These are phyloP conservation scores for Tipula unca DNA, from an alignment of 2,888 invertebrate genomes.

Conservation along the genomic window DNA sequence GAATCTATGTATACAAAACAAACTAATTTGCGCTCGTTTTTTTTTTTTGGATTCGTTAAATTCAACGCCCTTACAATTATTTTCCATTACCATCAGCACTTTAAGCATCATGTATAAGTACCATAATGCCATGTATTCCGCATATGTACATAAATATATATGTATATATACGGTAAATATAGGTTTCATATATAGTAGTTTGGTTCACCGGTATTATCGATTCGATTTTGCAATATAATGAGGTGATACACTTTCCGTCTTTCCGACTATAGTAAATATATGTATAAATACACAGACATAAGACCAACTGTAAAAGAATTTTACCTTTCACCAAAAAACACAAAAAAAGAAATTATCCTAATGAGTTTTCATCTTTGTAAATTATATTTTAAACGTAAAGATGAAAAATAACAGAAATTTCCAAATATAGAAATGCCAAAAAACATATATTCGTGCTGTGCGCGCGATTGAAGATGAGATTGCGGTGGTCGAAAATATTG, in stretches of 20 bases:
- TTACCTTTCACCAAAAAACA: not conserved
- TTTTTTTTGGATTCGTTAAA: not conserved
- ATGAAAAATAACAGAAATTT: not conserved
- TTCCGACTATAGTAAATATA: not conserved
- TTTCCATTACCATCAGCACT: not conserved
- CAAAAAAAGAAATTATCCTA: not conserved
- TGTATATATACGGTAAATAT: not conserved
- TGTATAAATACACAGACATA: not conserved
- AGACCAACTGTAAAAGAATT: not conserved
- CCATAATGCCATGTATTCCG: not conserved
- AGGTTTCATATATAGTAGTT: not conserved
- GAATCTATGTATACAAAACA: not conserved
- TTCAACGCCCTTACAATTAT: not conserved
- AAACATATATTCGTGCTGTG: not conserved
- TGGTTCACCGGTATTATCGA: not conserved
- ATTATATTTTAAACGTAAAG: not conserved
- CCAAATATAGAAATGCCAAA: not conserved
- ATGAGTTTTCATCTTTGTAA: not conserved
- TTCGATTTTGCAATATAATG: not conserved
- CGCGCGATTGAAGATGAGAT: not conserved
- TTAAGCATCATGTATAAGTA: not conserved
- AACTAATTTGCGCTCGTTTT: not conserved
- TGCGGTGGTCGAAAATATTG: not conserved
- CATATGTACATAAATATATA: not conserved
- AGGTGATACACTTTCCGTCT: not conserved